phyloP scores from a whole-genome alignment of 1,140 invertebrate species.

The Aethina tumida region DNA sequence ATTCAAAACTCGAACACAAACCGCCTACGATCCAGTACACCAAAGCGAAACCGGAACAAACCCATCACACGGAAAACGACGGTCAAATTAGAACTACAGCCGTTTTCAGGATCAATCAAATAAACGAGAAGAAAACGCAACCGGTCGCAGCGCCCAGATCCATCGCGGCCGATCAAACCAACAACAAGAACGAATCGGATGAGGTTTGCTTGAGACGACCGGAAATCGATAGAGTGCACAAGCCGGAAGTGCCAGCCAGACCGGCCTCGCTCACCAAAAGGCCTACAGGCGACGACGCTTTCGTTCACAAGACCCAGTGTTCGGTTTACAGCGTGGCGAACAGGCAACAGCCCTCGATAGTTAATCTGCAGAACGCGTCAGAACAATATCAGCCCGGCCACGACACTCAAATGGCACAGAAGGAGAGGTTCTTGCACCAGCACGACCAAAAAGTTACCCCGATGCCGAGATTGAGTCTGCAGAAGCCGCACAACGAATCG shows the following conservation, averaged over 20 bases:
- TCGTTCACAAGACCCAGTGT: conserved; percentile 26
- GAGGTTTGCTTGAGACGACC: conserved; percentile 23
- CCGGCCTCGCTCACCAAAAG: conserved; percentile 54
- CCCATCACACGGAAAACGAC: no score
- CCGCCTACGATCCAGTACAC: no score
- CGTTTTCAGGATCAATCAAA: no score
- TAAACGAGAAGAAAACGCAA: no score
- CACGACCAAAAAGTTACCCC: no score
- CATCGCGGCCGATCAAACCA: conserved; percentile 6
- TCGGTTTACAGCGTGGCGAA: conserved; percentile 30
- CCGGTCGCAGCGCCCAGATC: conserved; percentile 11
- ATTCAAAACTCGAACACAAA: no score
- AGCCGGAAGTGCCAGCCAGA: conserved; percentile 61
- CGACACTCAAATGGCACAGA: conserved; percentile 32
- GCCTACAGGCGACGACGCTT: conserved; percentile 24
- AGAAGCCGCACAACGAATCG: background rate
- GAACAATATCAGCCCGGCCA: conserved; percentile 29
- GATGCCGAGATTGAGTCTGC: background rate
- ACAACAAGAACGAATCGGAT: conserved; percentile 9
- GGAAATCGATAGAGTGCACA: no score
- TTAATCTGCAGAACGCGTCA: conserved; percentile 25
- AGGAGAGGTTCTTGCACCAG: conserved; percentile 32
- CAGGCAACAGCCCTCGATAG: conserved; percentile 32
- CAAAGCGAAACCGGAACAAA: no score
- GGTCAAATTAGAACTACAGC: no score